Evolutionary conservation across 2,888 invertebrate species (phyloP).

Genomic region (Belgica antarctica): DNA sequence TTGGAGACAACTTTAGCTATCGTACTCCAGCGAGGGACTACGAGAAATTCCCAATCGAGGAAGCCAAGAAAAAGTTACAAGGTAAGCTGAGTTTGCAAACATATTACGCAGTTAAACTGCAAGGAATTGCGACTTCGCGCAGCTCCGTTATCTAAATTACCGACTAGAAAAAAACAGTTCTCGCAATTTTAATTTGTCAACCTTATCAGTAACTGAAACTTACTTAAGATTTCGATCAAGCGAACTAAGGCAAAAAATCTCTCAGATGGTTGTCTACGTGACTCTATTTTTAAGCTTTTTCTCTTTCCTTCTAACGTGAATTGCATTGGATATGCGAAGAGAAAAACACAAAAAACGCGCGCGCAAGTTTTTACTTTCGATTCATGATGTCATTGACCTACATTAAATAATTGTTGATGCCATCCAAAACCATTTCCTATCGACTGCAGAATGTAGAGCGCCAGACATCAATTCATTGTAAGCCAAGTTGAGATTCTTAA

Average conservation of each 20-base stretch:
- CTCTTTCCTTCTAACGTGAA: background rate
- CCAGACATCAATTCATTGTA: no score
- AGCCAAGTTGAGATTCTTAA: background rate
- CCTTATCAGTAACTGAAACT: background rate
- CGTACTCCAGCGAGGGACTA: slow-evolving; percentile 16
- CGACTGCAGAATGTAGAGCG: background rate
- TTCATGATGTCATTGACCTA: slow-evolving; percentile 32
- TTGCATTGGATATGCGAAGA: background rate
- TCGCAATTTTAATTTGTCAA: background rate
- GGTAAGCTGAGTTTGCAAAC: slow-evolving; percentile 19
- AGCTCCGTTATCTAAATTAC: background rate
- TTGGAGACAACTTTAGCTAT: slow-evolving; percentile 32
- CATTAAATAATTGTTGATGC: slow-evolving; percentile 4
- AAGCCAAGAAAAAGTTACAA: slow-evolving; percentile 26
- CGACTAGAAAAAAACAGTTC: background rate
- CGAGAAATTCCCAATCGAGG: slow-evolving; percentile 26
- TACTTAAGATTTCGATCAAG: background rate
- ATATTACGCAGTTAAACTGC: slow-evolving; percentile 1
- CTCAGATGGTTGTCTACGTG: slow-evolving; percentile 28
- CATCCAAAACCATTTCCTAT: background rate
- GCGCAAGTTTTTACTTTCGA: slow-evolving; percentile 35
- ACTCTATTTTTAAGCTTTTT: slow-evolving; percentile 19
- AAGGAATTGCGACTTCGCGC: no score
- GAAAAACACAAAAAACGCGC: background rate
- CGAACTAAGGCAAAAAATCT: background rate